Percentiles rank a stretch among this genome's conserved stretches.
These are phyloP conservation scores for Lethocerus indicus DNA, from an alignment of 1,140 invertebrate genomes.

Conservation along the genomic window DNA sequence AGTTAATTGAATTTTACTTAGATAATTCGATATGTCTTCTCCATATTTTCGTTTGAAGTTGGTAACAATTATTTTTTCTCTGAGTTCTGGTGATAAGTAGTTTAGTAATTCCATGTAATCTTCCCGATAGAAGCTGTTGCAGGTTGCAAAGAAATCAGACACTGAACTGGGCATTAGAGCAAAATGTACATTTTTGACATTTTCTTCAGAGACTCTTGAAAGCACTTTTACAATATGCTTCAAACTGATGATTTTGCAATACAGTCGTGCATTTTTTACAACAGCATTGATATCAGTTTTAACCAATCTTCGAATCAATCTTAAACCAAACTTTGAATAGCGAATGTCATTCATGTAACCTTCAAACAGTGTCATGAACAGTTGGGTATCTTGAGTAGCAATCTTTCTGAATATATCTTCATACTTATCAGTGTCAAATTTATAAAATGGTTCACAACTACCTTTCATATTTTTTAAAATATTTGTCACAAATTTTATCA, in stretches of 20 bases:
- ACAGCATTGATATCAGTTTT: neutral
- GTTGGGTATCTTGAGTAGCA: neutral
- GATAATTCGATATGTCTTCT: neutral
- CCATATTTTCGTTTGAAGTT: slow-evolving; percentile 2
- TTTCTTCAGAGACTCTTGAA: neutral
- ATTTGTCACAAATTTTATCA: slow-evolving; percentile 3
- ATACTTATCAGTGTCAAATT: neutral
- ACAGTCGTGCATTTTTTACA: neutral
- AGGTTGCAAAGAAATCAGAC: neutral
- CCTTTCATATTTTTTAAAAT: neutral
- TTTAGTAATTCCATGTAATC: neutral
- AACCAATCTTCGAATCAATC: slow-evolving; percentile 1
- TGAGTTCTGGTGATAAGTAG: neutral
- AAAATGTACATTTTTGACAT: neutral
- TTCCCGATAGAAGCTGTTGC: too few species aligned
- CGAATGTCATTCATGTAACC: neutral
- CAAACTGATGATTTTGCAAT: slow-evolving; percentile 1
- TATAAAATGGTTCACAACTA: neutral
- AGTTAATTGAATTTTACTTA: neutral
- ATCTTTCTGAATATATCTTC: neutral
- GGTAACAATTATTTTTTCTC: neutral
- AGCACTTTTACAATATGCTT: slow-evolving; percentile 1
- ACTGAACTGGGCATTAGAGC: neutral
- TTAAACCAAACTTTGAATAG: slow-evolving; percentile 4
- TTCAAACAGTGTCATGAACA: slow-evolving; percentile 2